A percentile compares a stretch with the other conserved stretches of the same genome.
Evolutionary conservation across 2,113 vertebrate genomes (phyloP).

Genomic region (Oreochromis aureus): DNA sequence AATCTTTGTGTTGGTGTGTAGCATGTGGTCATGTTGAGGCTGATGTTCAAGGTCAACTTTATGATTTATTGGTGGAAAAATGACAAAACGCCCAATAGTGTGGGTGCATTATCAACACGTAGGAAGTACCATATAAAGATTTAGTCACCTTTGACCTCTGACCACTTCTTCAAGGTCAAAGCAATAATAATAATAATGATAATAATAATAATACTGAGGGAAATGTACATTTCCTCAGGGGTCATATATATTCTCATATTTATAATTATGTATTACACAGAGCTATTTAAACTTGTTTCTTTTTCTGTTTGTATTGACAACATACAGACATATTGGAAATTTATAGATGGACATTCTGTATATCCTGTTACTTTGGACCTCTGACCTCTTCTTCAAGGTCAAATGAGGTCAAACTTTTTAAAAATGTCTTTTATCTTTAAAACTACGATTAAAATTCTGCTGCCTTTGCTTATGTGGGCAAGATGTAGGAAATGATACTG

Average conservation of each 20-base stretch:
- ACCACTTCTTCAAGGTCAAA: background rate
- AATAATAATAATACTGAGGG: background rate
- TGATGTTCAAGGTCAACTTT: background rate
- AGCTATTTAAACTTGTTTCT: background rate
- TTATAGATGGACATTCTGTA: background rate
- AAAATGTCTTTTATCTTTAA: background rate
- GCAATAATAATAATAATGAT: background rate
- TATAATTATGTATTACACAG: background rate
- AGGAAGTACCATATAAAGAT: background rate
- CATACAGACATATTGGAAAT: background rate
- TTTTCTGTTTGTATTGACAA: background rate
- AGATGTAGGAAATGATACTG: background rate
- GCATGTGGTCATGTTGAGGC: background rate
- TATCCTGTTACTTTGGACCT: background rate
- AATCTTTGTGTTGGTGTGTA: no score
- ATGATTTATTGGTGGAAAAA: fast-evolving
- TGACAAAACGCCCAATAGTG: background rate
- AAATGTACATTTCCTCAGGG: background rate
- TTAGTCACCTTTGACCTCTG: background rate
- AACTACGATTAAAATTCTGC: background rate
- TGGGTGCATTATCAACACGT: background rate
- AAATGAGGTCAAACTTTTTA: background rate
- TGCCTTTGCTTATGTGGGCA: fast-evolving
- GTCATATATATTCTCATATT: background rate
- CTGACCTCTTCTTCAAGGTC: background rate